A percentile compares a stretch with the other conserved stretches of the same genome.
Conservation (phyloP, 1,140 invertebrate genomes). For the Oreohelix idahoensis region DNA sequence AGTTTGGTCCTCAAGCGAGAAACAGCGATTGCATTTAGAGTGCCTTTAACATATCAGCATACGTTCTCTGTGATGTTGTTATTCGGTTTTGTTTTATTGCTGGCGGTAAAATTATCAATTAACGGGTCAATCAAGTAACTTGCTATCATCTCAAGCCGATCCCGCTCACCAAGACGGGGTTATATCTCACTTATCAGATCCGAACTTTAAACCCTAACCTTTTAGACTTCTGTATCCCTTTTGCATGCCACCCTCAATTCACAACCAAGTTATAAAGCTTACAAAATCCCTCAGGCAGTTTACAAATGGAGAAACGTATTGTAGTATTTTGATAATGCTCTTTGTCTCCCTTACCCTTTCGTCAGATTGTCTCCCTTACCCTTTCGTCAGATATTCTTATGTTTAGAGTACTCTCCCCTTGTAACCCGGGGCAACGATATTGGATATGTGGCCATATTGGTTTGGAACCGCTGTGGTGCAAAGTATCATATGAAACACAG, state of each 20-base stretch:
- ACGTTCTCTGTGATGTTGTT: no score
- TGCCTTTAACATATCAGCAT: no score
- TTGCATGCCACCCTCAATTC: background rate
- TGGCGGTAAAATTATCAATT: no score
- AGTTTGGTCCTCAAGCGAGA: no score
- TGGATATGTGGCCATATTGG: background rate
- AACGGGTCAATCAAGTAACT: no score
- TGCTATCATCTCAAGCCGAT: background rate
- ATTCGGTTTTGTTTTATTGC: no score
- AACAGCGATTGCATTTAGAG: no score
- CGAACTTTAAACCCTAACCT: background rate
- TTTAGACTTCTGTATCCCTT: background rate
- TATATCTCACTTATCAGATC: no score
- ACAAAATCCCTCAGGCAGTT: background rate
- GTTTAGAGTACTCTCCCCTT: background rate
- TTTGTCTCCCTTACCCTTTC: no score
- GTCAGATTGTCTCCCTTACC: background rate
- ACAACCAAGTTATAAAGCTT: background rate
- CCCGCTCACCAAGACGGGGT: no score
- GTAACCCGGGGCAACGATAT: background rate
- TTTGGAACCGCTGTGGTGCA: background rate
- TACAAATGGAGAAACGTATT: no score
- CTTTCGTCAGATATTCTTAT: background rate
- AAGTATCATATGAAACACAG: background rate
- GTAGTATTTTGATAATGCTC: no score